Evolutionary conservation across 2,797 vertebrate species (phyloP).

Genomic region (Acipenser transmontanus): DNA sequence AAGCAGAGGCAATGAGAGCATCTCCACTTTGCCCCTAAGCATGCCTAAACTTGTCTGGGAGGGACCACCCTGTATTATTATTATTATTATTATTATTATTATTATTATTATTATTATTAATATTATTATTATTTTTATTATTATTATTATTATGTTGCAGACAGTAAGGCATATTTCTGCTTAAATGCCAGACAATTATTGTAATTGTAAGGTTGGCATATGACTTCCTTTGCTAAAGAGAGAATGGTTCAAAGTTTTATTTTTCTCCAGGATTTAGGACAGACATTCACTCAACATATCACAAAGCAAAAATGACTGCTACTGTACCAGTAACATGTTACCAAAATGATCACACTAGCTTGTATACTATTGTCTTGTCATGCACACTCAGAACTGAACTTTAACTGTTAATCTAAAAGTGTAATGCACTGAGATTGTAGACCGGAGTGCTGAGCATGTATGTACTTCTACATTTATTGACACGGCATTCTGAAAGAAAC

Average conservation of each 20-base stretch:
- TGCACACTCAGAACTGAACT: neutral
- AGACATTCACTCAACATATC: neutral
- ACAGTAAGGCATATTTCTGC: too few relatives aligned
- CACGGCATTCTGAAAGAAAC: too few relatives aligned
- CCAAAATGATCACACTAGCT: neutral
- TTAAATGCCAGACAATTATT: neutral
- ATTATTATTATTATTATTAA: neutral
- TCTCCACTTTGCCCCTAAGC: too few relatives aligned
- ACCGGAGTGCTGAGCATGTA: too few relatives aligned
- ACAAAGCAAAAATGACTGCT: neutral
- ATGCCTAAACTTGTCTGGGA: too few relatives aligned
- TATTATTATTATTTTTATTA: neutral
- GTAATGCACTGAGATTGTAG: neutral
- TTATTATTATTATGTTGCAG: neutral
- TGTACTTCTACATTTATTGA: too few relatives aligned
- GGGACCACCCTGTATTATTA: too few relatives aligned
- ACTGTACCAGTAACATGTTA: neutral
- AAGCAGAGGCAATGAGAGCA: too few relatives aligned
- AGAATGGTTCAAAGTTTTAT: neutral
- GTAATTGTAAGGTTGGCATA: neutral
- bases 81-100: neutral
- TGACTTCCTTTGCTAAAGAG: neutral
- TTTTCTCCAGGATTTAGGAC: neutral
- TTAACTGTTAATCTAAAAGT: neutral
- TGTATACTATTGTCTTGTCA: neutral